phyloP scores from a whole-genome alignment of 2,113 vertebrate genomes.

The Etia nguti region DNA sequence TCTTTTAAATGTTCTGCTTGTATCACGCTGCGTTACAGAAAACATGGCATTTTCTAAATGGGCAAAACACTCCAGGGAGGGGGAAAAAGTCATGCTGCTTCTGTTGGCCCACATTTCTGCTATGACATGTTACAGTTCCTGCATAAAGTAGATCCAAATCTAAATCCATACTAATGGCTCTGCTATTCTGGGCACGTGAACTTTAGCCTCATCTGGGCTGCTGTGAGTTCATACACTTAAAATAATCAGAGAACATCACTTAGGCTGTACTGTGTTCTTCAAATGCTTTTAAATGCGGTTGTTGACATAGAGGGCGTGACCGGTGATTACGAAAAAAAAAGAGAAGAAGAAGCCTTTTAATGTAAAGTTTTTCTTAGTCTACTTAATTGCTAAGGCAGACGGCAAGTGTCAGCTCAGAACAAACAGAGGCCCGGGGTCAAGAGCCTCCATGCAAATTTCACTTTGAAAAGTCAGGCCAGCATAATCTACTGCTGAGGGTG shows the following conservation, averaged over 20 bases:
- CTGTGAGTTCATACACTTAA: not conserved
- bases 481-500: not conserved
- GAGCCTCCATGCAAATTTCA: not conserved
- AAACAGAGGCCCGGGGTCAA: conserved; percentile 10
- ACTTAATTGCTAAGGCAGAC: conserved; percentile 7
- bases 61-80: not conserved
- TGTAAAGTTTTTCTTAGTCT: not conserved
- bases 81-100: not conserved
- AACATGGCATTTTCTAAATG: conserved; percentile 23
- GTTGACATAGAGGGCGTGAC: not conserved
- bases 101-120: conserved; percentile 8
- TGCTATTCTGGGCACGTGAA: not conserved
- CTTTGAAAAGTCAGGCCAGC: not conserved
- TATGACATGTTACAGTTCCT: conserved; percentile 19
- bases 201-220: not conserved
- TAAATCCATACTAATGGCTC: conserved; percentile 27
- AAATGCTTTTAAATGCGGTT: not conserved
- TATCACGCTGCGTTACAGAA: not conserved
- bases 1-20: not conserved
- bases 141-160: conserved; percentile 43
- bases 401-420: conserved; percentile 20
- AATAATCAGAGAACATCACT: not conserved
- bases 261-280: not conserved
- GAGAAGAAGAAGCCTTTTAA: not conserved
- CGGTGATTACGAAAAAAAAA: not conserved